A percentile compares a stretch with the other conserved stretches of the same genome.
phyloP scores from a whole-genome alignment of 2,888 invertebrate species.

The Torymus auratus region DNA sequence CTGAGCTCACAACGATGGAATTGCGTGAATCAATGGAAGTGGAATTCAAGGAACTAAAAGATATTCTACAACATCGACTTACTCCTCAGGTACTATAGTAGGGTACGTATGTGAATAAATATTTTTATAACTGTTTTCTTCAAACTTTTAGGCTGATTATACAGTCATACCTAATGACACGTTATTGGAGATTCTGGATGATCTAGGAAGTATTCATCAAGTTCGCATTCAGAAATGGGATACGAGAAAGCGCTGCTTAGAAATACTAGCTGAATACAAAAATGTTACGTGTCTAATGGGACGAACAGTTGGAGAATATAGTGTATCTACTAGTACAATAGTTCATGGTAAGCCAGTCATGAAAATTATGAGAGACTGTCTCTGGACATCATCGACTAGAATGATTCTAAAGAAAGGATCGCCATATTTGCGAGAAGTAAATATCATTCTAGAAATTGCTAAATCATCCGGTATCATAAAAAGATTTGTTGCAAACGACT shows the following conservation, averaged over 20 bases:
- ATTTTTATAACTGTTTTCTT: too few species aligned
- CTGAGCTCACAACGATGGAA: not conserved
- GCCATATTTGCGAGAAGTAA: not conserved
- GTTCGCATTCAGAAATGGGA: not conserved
- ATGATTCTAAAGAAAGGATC: not conserved
- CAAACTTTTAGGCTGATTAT: too few species aligned
- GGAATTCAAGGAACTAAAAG: not conserved
- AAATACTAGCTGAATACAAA: not conserved
- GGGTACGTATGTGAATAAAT: too few species aligned
- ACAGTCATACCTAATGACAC: not conserved
- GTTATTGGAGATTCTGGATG: too few species aligned
- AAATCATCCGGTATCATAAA: too few species aligned
- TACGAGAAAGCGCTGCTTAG: not conserved
- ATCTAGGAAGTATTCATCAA: not conserved
- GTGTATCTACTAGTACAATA: not conserved
- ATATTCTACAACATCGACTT: not conserved
- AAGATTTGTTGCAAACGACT: too few species aligned
- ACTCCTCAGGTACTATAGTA: not conserved
- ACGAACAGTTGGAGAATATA: not conserved
- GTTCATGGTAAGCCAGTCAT: not conserved
- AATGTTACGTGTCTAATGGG: constrained; percentile 18
- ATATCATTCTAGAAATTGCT: not conserved
- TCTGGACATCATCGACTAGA: not conserved
- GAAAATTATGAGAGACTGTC: constrained; percentile 1
- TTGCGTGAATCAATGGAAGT: not conserved